Conservation (phyloP, 2,113 vertebrate genomes). For the Mixornis gularis region DNA sequence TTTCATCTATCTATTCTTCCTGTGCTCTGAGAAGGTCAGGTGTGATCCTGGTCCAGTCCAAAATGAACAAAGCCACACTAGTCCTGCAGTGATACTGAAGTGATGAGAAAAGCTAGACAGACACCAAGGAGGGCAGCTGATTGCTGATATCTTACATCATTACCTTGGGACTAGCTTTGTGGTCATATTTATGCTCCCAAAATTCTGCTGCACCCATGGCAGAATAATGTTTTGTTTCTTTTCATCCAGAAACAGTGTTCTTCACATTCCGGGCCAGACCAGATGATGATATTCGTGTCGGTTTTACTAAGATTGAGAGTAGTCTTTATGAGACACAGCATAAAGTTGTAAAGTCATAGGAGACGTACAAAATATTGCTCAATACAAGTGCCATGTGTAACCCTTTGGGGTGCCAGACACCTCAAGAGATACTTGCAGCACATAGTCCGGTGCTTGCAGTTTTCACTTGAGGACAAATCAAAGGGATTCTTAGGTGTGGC, state of each 20-base stretch:
- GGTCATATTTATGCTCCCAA: background rate
- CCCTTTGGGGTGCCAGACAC: background rate
- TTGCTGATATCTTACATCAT: accelerated
- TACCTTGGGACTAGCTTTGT: background rate
- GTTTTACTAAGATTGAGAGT: background rate
- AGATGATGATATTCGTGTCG: background rate
- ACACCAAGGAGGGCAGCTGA: background rate
- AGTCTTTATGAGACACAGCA: background rate
- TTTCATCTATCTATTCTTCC: background rate
- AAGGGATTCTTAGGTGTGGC: accelerated
- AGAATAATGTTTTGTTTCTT: background rate
- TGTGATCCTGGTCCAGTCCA: background rate
- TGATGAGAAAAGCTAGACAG: background rate
- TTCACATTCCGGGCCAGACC: background rate
- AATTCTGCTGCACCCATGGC: background rate
- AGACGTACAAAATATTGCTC: background rate
- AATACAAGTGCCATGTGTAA: background rate
- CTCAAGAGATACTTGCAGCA: background rate
- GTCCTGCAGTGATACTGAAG: background rate
- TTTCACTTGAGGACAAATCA: background rate
- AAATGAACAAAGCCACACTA: background rate
- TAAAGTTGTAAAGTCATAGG: background rate
- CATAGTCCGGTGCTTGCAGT: background rate
- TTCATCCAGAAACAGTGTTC: background rate
- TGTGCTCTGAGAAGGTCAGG: background rate